Percentiles rank a stretch among this genome's conserved stretches.
phyloP scores from a whole-genome alignment of 2,888 invertebrate species.

The Psylliodes chrysocephalus region DNA sequence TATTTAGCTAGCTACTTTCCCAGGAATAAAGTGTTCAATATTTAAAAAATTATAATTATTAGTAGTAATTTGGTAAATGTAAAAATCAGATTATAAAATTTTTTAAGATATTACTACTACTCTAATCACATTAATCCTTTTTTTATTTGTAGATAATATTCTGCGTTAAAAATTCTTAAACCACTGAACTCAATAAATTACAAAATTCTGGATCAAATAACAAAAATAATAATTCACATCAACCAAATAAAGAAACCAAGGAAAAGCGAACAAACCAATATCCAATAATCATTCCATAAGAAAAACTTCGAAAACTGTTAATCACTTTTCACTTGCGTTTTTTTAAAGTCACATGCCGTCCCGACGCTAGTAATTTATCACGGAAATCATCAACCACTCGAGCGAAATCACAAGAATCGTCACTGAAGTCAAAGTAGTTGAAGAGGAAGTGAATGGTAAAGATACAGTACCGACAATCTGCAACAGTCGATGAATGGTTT shows the following conservation, averaged over 20 bases:
- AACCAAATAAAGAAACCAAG: not conserved
- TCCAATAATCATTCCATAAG: not conserved
- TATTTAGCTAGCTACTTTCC: no score
- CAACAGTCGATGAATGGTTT: slow-evolving; percentile 34
- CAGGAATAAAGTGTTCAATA: no score
- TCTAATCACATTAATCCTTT: no score
- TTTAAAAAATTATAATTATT: no score
- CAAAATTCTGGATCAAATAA: no score
- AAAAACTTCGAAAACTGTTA: not conserved
- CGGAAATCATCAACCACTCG: not conserved
- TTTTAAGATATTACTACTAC: no score
- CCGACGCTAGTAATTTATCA: not conserved
- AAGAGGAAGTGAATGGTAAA: slow-evolving; percentile 41
- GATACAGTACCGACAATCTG: slow-evolving; percentile 41
- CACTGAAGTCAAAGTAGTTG: slow-evolving; percentile 21
- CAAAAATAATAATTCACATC: not conserved
- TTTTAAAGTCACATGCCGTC: slow-evolving; percentile 16
- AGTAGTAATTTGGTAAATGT: no score
- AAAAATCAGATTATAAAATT: no score
- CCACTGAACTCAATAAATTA: no score
- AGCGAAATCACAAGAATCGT: not conserved
- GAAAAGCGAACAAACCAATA: slow-evolving; percentile 6
- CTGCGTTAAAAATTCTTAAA: no score
- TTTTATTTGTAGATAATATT: no score
- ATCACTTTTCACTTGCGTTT: not conserved